Evolutionary conservation across 2,888 invertebrate genomes (phyloP).

Genomic region (Philopedon plagiatum): DNA sequence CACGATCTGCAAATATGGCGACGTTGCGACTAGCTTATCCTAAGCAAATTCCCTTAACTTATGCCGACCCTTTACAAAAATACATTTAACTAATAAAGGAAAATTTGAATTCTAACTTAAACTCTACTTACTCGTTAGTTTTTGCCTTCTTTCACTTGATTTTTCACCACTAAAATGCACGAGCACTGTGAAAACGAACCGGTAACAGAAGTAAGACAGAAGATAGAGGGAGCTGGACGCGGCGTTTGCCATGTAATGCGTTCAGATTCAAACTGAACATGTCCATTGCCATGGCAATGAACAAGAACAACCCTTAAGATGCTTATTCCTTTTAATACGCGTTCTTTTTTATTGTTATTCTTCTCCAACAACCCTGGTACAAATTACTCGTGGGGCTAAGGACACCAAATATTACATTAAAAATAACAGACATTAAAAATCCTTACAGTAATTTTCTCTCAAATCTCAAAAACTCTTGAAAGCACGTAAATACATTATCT

Average conservation of each 20-base stretch:
- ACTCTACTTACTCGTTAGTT: conserved; percentile 40
- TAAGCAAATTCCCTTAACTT: not conserved
- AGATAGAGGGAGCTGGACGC: conserved; percentile 43
- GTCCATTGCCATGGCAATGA: conserved; percentile 27
- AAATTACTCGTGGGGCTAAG: not conserved
- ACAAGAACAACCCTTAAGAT: conserved; percentile 16
- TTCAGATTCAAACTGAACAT: conserved; percentile 26
- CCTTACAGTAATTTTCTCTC: too few relatives aligned
- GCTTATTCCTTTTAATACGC: not conserved
- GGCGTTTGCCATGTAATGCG: conserved; percentile 15
- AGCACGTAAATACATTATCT: too few relatives aligned
- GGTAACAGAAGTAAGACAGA: conserved; percentile 36
- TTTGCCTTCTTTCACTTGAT: conserved; percentile 23
- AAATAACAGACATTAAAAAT: too few relatives aligned
- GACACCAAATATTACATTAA: too few relatives aligned
- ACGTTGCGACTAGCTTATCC: conserved; percentile 43
- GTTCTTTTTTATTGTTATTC: not conserved
- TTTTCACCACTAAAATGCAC: conserved; percentile 23
- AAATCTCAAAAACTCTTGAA: too few relatives aligned
- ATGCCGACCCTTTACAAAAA: not conserved
- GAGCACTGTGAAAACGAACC: conserved; percentile 39
- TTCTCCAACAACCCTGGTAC: not conserved
- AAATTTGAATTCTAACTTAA: conserved; percentile 6
- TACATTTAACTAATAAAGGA: not conserved
- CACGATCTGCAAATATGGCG: conserved; percentile 64